A percentile compares a stretch with the other conserved stretches of the same genome.
Conservation (phyloP, 1,140 invertebrate species). For the Arion vulgaris region DNA sequence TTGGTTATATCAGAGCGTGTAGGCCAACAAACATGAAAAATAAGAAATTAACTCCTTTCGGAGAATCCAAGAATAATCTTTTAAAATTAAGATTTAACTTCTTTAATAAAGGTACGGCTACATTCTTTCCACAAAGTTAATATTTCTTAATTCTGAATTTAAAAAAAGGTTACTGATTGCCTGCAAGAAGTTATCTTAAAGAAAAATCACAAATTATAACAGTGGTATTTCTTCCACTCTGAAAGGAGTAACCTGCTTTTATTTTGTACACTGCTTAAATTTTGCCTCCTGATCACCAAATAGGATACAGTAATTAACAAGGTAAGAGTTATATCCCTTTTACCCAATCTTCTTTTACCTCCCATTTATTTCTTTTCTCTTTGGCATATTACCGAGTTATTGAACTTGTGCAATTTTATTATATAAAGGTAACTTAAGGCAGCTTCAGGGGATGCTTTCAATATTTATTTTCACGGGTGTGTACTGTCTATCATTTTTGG, state of each 20-base stretch:
- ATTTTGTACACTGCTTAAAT: neutral
- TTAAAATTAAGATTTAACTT: no score
- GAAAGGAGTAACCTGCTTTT: neutral
- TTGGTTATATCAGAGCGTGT: no score
- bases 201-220: neutral
- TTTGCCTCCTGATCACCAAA: neutral
- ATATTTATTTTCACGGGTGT: neutral
- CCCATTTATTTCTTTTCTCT: conserved; percentile 1
- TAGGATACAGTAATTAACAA: conserved; percentile 57
- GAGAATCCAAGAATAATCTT: no score
- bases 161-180: no score
- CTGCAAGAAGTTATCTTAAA: neutral
- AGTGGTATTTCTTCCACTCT: neutral
- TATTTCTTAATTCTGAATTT: no score
- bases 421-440: neutral
- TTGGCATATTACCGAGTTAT: neutral
- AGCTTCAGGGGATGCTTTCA: neutral
- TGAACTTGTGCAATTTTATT: neutral
- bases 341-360: neutral
- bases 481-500: neutral
- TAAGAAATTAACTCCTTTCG: no score
- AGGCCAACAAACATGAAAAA: no score
- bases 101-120: no score
- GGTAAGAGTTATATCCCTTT: conserved; percentile 44
- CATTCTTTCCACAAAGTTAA: no score